Percentiles rank a stretch among this genome's conserved stretches.
Evolutionary conservation across 30 jellyfish, hydroid and myxozoan species (phyloP).

Genomic region (Aurelia sp.): DNA sequence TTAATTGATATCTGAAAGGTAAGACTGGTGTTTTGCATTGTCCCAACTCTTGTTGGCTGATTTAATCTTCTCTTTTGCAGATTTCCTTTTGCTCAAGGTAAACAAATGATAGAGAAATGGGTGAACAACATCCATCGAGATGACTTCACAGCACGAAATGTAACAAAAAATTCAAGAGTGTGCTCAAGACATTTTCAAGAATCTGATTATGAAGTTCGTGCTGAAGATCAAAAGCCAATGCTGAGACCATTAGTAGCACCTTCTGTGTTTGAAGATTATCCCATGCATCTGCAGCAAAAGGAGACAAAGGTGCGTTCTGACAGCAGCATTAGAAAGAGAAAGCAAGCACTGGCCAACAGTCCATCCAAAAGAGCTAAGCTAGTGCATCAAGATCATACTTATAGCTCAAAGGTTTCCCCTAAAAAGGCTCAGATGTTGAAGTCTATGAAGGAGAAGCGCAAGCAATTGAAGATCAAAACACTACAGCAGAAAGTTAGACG

Average conservation of each 20-base stretch:
- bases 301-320: not conserved
- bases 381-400: slow-evolving; percentile 7
- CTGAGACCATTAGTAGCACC: not conserved
- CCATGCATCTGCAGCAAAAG: slow-evolving; percentile 8
- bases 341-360: slow-evolving; percentile 12
- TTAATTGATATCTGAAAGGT: no score
- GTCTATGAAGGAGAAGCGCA: slow-evolving; percentile 6
- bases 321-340: slow-evolving; percentile 13
- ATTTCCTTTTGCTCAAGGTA: slow-evolving; percentile 10
- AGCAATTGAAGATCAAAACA: not conserved
- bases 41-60: not conserved
- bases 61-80: not conserved
- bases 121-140: slow-evolving; percentile 15
- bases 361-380: slow-evolving; percentile 7
- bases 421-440: slow-evolving; percentile 10
- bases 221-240: not conserved
- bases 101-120: slow-evolving; percentile 8
- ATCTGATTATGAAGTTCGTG: not conserved
- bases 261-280: not conserved
- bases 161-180: slow-evolving; percentile 12
- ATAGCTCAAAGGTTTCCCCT: slow-evolving; percentile 6
- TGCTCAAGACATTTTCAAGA: not conserved
- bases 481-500: slow-evolving; percentile 14
- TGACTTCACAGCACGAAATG: not conserved
- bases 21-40: no score